phyloP scores from a whole-genome alignment of 23 tunicate species.

The Ciona savignyi region DNA sequence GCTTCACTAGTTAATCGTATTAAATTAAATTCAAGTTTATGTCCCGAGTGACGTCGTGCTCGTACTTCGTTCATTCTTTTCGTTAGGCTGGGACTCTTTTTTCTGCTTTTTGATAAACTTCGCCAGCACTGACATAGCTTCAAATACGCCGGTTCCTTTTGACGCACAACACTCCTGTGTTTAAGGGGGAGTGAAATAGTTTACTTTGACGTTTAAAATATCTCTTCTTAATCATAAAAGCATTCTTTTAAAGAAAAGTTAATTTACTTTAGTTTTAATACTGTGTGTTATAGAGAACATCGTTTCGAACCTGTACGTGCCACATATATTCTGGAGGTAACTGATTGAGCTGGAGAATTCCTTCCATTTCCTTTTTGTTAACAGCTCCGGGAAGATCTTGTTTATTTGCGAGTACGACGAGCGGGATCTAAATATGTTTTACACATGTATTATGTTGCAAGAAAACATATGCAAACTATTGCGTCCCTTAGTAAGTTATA shows the following conservation, averaged over 20 bases:
- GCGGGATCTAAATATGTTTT: too few relatives aligned
- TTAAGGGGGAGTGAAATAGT: too few relatives aligned
- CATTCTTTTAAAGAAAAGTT: background rate
- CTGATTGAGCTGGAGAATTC: slow-evolving; percentile 38
- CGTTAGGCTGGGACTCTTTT: background rate
- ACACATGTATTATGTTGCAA: too few relatives aligned
- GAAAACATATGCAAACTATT: too few relatives aligned
- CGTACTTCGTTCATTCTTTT: background rate
- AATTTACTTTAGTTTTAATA: too few relatives aligned
- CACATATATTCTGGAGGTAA: slow-evolving; percentile 45
- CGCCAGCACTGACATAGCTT: slow-evolving; percentile 46
- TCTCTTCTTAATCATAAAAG: background rate
- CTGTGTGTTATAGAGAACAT: background rate
- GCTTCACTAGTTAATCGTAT: too few relatives aligned
- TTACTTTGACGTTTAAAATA: background rate
- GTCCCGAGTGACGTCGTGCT: background rate
- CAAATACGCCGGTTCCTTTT: slow-evolving; percentile 50
- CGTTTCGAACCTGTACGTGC: slow-evolving; percentile 88
- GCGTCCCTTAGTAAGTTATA: too few relatives aligned
- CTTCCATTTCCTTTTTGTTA: slow-evolving; percentile 31
- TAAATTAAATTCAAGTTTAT: too few relatives aligned
- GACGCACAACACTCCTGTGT: slow-evolving; percentile 75
- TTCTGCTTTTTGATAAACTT: slow-evolving; percentile 48
- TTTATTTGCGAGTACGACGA: slow-evolving; percentile 85
- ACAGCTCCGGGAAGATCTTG: slow-evolving; percentile 71